A percentile compares a stretch with the other conserved stretches of the same genome.
Evolutionary conservation across 2,797 vertebrate species (phyloP).

Genomic region (Esox masquinongy): DNA sequence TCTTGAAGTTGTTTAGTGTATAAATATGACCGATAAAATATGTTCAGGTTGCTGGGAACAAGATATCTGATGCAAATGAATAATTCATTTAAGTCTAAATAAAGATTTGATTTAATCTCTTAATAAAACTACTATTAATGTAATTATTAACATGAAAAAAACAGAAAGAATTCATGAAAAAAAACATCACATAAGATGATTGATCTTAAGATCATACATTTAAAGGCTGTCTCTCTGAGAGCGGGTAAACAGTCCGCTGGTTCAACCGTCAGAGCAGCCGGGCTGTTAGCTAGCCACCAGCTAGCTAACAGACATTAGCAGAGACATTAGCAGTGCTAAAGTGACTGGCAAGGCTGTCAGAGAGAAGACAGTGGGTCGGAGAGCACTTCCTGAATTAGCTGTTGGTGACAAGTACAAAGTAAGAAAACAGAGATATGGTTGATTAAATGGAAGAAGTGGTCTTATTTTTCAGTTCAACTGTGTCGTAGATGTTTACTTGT

Average conservation of each 20-base stretch:
- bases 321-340: not conserved
- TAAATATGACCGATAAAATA: too few species aligned
- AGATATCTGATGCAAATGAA: too few species aligned
- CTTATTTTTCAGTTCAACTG: not conserved
- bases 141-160: not conserved
- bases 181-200: too few species aligned
- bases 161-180: too few species aligned
- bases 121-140: too few species aligned
- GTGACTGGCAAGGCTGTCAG: constrained; percentile 37
- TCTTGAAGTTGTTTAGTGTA: too few species aligned
- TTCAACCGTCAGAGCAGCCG: constrained; percentile 9
- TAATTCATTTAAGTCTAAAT: not conserved
- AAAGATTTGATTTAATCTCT: too few species aligned
- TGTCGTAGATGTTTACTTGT: not conserved
- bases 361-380: constrained; percentile 16
- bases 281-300: not conserved
- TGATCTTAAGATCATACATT: not conserved
- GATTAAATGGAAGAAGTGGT: not conserved
- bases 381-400: constrained; percentile 33
- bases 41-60: too few species aligned
- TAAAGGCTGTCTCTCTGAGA: too few species aligned
- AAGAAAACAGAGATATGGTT: constrained; percentile 13
- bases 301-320: constrained; percentile 20
- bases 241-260: not conserved
- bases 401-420: constrained; percentile 49